phyloP scores from a whole-genome alignment of 2,888 invertebrate species.

The Coronaproctus castanopsis region DNA sequence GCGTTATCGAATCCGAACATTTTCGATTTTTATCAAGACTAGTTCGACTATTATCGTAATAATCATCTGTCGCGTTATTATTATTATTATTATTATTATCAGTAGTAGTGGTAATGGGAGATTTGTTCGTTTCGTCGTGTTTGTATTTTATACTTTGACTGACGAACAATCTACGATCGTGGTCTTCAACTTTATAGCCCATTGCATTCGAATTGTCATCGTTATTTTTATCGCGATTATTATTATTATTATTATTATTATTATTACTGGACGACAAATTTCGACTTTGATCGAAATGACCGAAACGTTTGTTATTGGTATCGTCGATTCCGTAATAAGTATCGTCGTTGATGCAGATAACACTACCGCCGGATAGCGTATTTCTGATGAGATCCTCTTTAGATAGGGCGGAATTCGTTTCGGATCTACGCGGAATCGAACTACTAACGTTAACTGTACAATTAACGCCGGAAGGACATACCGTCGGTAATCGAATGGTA shows the following conservation, averaged over 20 bases:
- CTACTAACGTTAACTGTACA: conserved; percentile 3
- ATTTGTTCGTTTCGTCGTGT: not conserved
- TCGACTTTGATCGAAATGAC: no score
- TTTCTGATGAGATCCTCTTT: not conserved
- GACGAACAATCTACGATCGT: not conserved
- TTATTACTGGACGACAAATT: no score
- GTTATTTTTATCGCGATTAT: no score
- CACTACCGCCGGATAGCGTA: not conserved
- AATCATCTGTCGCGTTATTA: no score
- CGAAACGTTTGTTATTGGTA: no score
- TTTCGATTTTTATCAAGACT: not conserved
- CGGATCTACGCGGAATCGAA: not conserved
- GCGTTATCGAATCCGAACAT: not conserved
- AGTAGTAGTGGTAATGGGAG: not conserved
- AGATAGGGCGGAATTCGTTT: not conserved
- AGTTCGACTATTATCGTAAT: no score
- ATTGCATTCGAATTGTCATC: no score
- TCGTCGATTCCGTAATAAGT: not conserved
- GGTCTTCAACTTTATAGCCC: not conserved
- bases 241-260: no score
- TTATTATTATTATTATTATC: not conserved
- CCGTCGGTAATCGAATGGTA: conserved; percentile 1
- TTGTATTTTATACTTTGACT: not conserved
- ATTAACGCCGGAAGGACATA: not conserved
- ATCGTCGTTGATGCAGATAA: not conserved